These are phyloP conservation scores for Festucalex cinctus DNA, from an alignment of 2,113 vertebrate genomes.

Conservation along the genomic window DNA sequence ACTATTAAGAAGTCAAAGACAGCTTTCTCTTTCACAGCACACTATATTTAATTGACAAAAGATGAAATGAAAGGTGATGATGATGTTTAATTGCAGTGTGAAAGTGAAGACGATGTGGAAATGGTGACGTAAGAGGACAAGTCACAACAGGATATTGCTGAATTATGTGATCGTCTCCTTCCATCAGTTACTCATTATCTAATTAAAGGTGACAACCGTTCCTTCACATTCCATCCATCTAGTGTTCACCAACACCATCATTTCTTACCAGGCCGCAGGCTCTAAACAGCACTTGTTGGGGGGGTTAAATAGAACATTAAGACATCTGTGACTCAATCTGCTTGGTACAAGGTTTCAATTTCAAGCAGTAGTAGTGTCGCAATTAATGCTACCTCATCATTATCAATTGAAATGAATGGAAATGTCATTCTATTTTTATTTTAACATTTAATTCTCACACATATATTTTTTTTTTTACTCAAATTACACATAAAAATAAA, in stretches of 20 bases:
- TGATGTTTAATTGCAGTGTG: not conserved
- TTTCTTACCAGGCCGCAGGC: constrained; percentile 37
- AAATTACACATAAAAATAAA: too few relatives aligned
- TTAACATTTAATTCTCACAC: too few relatives aligned
- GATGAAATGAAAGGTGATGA: not conserved
- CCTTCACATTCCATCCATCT: constrained; percentile 49
- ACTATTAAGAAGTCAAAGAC: not conserved
- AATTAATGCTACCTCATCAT: not conserved
- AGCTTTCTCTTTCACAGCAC: not conserved
- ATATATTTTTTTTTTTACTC: too few relatives aligned
- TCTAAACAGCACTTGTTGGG: constrained; percentile 22
- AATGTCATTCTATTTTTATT: not conserved
- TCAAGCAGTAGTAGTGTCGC: not conserved
- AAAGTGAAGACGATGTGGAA: constrained; percentile 16
- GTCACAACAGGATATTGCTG: constrained; percentile 57
- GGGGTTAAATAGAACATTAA: constrained; percentile 47
- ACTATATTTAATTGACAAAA: not conserved
- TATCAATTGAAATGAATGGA: not conserved
- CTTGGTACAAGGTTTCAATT: constrained; percentile 4
- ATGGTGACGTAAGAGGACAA: constrained; percentile 23
- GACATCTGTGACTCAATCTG: constrained; percentile 50
- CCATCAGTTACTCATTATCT: constrained; percentile 50
- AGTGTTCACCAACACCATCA: constrained; percentile 41
- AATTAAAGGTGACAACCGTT: constrained; percentile 61
- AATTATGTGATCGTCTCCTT: constrained; percentile 63